phyloP scores from a whole-genome alignment of 2,797 vertebrate genomes.

The Calcarius lapponicus region DNA sequence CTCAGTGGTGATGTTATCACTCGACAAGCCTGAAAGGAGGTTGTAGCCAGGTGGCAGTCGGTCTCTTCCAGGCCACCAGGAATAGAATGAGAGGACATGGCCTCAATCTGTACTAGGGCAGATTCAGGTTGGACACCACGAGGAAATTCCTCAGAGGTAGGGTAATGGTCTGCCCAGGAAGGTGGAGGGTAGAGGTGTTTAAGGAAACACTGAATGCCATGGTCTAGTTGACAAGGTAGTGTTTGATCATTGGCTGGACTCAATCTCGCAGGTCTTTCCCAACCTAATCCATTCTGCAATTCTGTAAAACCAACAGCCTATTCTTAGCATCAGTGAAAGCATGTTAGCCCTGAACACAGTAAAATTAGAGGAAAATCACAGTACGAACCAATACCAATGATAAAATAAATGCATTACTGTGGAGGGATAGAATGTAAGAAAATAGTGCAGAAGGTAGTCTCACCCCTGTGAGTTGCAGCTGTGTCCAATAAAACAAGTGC shows the following conservation, averaged over 20 bases:
- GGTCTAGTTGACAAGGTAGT: not conserved
- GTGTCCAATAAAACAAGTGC: too few relatives aligned
- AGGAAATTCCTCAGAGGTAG: not conserved
- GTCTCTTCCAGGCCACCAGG: not conserved
- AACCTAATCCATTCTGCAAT: not conserved
- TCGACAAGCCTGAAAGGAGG: not conserved
- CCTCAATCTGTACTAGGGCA: not conserved
- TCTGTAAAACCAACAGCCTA: not conserved
- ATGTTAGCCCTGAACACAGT: not conserved
- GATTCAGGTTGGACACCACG: not conserved
- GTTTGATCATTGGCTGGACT: not conserved
- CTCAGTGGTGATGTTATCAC: too few relatives aligned
- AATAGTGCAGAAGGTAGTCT: too few relatives aligned
- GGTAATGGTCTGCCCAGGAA: not conserved
- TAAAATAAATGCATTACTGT: not conserved
- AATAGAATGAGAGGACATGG: not conserved
- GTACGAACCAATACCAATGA: not conserved
- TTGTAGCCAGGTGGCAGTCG: accelerated
- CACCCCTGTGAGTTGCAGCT: too few relatives aligned
- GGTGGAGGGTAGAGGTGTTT: not conserved
- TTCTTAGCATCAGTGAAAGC: not conserved
- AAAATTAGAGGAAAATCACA: not conserved
- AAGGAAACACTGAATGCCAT: not conserved
- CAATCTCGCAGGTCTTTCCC: not conserved
- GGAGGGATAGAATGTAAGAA: too few relatives aligned